Evolutionary conservation across 2,888 invertebrate genomes (phyloP).

Genomic region (Caenorhabditis virilis): DNA sequence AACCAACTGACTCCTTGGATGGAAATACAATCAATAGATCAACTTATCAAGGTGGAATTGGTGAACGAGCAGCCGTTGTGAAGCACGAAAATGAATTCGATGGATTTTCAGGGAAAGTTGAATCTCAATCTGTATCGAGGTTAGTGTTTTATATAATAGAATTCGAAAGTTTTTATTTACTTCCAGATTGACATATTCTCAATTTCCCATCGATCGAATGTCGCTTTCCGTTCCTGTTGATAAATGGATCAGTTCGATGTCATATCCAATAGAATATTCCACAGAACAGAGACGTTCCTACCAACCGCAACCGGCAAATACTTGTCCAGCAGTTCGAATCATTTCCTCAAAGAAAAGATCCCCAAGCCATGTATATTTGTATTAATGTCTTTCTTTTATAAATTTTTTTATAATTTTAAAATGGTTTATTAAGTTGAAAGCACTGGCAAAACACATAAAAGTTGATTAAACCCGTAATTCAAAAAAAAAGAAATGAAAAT

Average conservation of each 20-base stretch:
- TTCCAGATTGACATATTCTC: slow-evolving; percentile 35
- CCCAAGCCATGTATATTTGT: slow-evolving; percentile 11
- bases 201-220: slow-evolving; percentile 35
- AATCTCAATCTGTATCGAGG: slow-evolving; percentile 31
- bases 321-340: slow-evolving; percentile 13
- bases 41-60: slow-evolving; percentile 16
- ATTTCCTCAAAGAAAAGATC: slow-evolving; percentile 27
- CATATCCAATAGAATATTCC: slow-evolving; percentile 17
- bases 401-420: not conserved
- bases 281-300: slow-evolving; percentile 20
- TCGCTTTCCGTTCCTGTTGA: slow-evolving; percentile 25
- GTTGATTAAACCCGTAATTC: not conserved
- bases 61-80: slow-evolving; percentile 5
- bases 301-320: slow-evolving; percentile 23
- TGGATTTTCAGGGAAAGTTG: slow-evolving; percentile 26
- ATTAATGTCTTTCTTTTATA: slow-evolving; percentile 7
- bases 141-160: slow-evolving; percentile 3
- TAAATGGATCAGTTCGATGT: slow-evolving; percentile 20
- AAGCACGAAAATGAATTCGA: slow-evolving; percentile 9
- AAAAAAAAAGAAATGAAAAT: not conserved
- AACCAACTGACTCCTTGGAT: slow-evolving; percentile 11
- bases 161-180: not conserved
- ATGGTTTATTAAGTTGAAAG: not conserved
- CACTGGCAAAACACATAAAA: not conserved
- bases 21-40: slow-evolving; percentile 15